Evolutionary conservation across 2,888 invertebrate genomes (phyloP), one percentile per base, ranked within the genome.

Genomic region (Odontocerum albicorne): DNA sequence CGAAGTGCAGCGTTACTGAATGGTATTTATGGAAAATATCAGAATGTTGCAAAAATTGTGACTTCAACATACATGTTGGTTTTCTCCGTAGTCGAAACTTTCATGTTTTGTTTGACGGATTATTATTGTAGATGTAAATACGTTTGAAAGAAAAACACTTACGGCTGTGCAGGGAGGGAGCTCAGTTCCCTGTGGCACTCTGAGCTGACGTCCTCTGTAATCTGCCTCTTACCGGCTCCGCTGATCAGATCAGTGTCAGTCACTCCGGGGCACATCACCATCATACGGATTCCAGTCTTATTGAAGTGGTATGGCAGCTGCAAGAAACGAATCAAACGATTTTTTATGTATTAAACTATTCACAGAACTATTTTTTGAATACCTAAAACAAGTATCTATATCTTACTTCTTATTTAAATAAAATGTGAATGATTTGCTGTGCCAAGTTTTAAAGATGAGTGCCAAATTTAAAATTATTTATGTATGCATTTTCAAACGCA

Each of bases 251-350:
- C 67, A 0, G 79, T 77, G 42, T 75, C 69, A 1, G 80, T 81
- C 38, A 77, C 73, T 2, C 81, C 80, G 1, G 79, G 80, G 61
- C 80, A 81, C 20, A 81, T 66, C 0, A 73, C 75, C n/a, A 81
- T 67, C 2, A 80, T 73, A 59, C 78, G 72, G 1, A 83, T 77
- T 1, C 79, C 78, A 10, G 72, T 75, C 51, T 71, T 69, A 1
- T 73, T 69, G 54, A 63, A 77, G 52, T 81, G 77, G 22, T 69
- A 70, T 2, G 66, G 65, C 47, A 64, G 49, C 67, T 67, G 59
- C 2, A 44, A 40, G 10, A 20, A 15, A 31, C 33, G 10, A 27
- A 27, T 27, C 27, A 27, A 6, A 7, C 27, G 6, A 17, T 7
- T 1, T 1, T 12, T 16, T 1, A 38, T 13, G 3, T 4, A n/a